Percentiles rank a stretch among this genome's conserved stretches.
These are phyloP conservation scores for Drosophila ustulata DNA, from an alignment of 2,888 invertebrate species.

Conservation along the genomic window DNA sequence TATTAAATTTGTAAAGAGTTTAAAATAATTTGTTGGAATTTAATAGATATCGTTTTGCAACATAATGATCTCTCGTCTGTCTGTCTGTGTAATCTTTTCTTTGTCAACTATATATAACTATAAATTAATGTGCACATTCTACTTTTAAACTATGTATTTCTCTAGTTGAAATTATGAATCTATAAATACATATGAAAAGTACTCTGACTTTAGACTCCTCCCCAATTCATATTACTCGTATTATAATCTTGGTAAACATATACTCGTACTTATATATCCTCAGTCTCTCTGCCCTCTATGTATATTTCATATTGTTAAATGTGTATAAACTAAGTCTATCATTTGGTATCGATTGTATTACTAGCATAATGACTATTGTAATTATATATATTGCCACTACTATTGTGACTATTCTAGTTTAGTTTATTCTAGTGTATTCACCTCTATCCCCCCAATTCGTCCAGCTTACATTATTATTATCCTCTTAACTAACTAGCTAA, in stretches of 20 bases:
- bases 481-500: conserved; percentile 9
- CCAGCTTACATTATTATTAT: conserved; percentile 7
- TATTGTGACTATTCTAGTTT: conserved; percentile 5
- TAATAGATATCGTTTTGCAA: too few species aligned
- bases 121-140: too few species aligned
- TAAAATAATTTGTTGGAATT: too few species aligned
- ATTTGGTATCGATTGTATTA: too few species aligned
- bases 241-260: not conserved
- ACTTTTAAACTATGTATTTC: not conserved
- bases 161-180: not conserved
- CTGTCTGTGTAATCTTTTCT: too few species aligned
- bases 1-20: too few species aligned
- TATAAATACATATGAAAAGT: not conserved
- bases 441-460: too few species aligned
- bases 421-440: not conserved
- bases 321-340: conserved; percentile 7
- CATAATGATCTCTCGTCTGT: too few species aligned
- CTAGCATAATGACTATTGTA: conserved; percentile 8
- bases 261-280: not conserved
- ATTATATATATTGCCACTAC: conserved; percentile 2
- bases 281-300: not conserved
- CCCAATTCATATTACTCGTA: not conserved
- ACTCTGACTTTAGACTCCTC: not conserved
- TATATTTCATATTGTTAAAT: conserved; percentile 4
- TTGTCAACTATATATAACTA: too few species aligned